Conservation (phyloP, 2,888 invertebrate species). For the Chorisops tibialis region DNA sequence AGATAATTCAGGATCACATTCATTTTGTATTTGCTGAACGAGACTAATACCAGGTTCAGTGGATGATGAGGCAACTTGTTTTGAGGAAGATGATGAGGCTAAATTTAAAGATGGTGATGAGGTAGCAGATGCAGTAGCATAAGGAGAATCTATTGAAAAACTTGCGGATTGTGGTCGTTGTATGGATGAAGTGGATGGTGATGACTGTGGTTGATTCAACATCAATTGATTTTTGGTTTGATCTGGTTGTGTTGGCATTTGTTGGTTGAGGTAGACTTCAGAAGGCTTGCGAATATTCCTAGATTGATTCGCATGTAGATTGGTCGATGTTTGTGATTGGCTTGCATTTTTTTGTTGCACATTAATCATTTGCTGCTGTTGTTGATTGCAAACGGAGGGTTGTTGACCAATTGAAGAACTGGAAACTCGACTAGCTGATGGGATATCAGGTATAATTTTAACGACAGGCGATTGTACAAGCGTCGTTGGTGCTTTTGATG, state of each 20-base stretch:
- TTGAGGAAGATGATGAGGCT: conserved; percentile 32
- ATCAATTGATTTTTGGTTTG: conserved; percentile 40
- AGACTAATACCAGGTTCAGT: conserved; percentile 17
- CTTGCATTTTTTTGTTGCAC: conserved; percentile 4
- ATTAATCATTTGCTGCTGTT: conserved; percentile 52
- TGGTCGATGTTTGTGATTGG: conserved; percentile 39
- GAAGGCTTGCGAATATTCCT: conserved; percentile 35
- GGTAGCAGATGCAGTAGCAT: conserved; percentile 43
- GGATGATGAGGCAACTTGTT: conserved; percentile 29
- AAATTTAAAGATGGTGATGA: conserved; percentile 24
- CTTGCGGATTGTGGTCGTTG: conserved; percentile 38
- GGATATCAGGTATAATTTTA: conserved; percentile 51
- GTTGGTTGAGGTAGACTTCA: conserved; percentile 39
- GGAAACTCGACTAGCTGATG: conserved; percentile 43
- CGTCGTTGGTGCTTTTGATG: conserved; percentile 60
- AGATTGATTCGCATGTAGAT: conserved; percentile 33
- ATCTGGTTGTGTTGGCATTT: conserved; percentile 44
- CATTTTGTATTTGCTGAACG: conserved; percentile 39
- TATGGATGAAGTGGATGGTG: conserved; percentile 37
- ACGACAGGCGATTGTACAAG: conserved; percentile 47
- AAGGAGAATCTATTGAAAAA: conserved; percentile 35
- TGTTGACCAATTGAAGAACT: conserved; percentile 35
- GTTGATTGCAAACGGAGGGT: conserved; percentile 41
- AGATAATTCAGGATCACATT: conserved; percentile 68
- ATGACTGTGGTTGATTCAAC: conserved; percentile 33